These are phyloP conservation scores for Glyptemys insculpta DNA, from an alignment of 2,797 vertebrate species.

Conservation along the genomic window DNA sequence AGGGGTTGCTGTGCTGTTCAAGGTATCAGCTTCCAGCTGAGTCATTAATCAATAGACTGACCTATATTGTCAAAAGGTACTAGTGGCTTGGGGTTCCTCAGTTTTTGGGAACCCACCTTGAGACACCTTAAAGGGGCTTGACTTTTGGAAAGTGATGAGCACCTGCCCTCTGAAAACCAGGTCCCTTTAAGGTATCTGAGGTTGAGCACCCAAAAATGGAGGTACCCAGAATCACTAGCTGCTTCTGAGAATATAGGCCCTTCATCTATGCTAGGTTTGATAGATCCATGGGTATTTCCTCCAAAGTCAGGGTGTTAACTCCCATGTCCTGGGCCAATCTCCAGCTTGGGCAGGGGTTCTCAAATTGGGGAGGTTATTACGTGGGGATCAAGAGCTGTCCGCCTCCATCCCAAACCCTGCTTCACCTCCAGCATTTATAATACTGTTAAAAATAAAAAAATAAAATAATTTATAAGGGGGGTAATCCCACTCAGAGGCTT, in stretches of 20 bases:
- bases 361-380: too few relatives aligned
- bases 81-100: neutral
- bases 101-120: neutral
- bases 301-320: neutral
- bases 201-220: neutral
- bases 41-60: neutral
- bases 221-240: neutral
- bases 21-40: neutral
- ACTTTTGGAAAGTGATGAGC: neutral
- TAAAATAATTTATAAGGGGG: too few relatives aligned
- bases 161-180: neutral
- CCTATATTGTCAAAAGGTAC: neutral
- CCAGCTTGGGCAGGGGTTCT: too few relatives aligned
- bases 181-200: neutral
- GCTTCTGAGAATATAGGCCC: neutral
- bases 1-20: neutral
- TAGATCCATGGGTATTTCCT: neutral
- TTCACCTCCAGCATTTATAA: too few relatives aligned
- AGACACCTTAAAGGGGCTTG: neutral
- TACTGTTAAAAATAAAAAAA: too few relatives aligned
- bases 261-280: neutral
- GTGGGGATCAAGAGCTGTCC: too few relatives aligned
- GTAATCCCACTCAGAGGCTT: too few relatives aligned
- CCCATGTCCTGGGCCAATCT: too few relatives aligned
- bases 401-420: too few relatives aligned